phyloP scores from a whole-genome alignment of 2,888 invertebrate genomes.

The Rhaphigaster nebulosa region DNA sequence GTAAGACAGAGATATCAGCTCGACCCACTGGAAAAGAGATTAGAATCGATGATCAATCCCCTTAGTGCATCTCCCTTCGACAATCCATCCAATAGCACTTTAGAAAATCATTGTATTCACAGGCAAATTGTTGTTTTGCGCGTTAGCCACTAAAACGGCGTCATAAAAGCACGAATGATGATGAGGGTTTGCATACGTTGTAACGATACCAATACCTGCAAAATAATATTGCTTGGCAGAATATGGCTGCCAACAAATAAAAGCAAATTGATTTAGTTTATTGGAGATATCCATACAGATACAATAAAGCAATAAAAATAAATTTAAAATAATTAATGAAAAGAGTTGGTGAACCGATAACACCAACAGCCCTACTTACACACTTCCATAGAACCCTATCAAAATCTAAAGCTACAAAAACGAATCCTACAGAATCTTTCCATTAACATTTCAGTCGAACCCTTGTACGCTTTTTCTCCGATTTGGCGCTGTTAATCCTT shows the following conservation, averaged over 20 bases:
- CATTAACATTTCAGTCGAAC: too few species aligned
- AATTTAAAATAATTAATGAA: too few species aligned
- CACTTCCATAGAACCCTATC: too few species aligned
- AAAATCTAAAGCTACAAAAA: too few species aligned
- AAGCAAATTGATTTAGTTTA: not conserved
- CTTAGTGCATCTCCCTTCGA: not conserved
- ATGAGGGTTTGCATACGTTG: not conserved
- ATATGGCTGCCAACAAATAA: not conserved
- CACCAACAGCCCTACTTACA: too few species aligned
- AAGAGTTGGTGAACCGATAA: too few species aligned
- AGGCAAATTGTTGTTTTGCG: not conserved
- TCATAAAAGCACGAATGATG: not conserved
- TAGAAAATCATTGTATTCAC: conserved; percentile 15
- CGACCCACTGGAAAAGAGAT: conserved; percentile 2
- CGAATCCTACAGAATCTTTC: not conserved
- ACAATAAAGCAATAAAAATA: not conserved
- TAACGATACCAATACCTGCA: not conserved
- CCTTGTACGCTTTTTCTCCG: too few species aligned
- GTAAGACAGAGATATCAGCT: not conserved
- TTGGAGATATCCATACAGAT: not conserved
- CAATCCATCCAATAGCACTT: conserved; percentile 16
- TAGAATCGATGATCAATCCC: conserved; percentile 43
- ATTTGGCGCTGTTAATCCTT: too few species aligned
- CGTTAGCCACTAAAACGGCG: not conserved
- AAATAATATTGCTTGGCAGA: not conserved